Conservation (phyloP, 1,140 invertebrate genomes). For the Bicyclus anynana region DNA sequence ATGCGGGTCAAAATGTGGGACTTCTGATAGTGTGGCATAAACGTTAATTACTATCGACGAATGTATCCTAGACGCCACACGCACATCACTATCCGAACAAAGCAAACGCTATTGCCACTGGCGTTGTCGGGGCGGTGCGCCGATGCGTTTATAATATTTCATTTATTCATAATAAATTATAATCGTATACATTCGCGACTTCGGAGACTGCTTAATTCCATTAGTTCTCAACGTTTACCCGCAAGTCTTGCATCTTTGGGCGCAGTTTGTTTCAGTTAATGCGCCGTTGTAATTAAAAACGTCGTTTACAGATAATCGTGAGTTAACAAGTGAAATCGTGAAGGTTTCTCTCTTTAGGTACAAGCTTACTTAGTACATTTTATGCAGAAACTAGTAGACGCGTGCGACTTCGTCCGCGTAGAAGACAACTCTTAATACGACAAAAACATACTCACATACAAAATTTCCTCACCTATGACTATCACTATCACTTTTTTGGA, state of each 20-base stretch:
- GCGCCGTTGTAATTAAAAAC: background rate
- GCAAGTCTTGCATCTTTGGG: background rate
- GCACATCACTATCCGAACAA: slow-evolving; percentile 55
- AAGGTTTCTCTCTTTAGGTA: too few species aligned
- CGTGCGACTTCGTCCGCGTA: too few species aligned
- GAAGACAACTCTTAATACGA: too few species aligned
- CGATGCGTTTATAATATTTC: slow-evolving; percentile 77
- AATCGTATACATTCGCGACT: slow-evolving; percentile 58
- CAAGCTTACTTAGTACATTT: too few species aligned
- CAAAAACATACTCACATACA: too few species aligned
- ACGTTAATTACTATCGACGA: slow-evolving; percentile 14
- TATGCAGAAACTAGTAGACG: too few species aligned
- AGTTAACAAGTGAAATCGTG: background rate
- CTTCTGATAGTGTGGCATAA: too few species aligned
- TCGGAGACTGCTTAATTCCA: slow-evolving; percentile 38
- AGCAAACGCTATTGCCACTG: slow-evolving; percentile 75
- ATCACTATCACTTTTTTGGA: too few species aligned
- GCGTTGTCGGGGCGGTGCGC: slow-evolving; percentile 69
- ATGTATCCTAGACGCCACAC: slow-evolving; percentile 15
- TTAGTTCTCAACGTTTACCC: slow-evolving; percentile 8
- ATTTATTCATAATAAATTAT: slow-evolving; percentile 78
- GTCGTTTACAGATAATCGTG: background rate
- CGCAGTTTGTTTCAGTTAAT: background rate
- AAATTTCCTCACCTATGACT: too few species aligned
- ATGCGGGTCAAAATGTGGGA: too few species aligned